Conservation (phyloP, 1,140 invertebrate genomes). For the Bombus haemorrhoidalis region DNA sequence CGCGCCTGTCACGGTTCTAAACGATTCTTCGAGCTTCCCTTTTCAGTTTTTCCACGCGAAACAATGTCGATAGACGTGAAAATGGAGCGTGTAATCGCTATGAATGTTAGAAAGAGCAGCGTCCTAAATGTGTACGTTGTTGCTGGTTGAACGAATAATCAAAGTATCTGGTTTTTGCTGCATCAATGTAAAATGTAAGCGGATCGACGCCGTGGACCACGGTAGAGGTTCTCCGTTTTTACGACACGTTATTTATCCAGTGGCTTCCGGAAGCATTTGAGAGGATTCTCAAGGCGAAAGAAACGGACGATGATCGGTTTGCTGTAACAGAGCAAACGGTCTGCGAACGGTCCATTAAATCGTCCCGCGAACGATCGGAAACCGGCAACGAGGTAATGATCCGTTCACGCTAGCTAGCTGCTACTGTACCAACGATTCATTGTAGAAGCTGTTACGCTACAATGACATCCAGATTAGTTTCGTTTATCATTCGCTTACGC, state of each 20-base stretch:
- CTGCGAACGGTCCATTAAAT: slow-evolving; percentile 60
- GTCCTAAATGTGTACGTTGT: background rate
- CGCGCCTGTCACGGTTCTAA: background rate
- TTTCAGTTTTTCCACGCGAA: background rate
- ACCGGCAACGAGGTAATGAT: slow-evolving; percentile 58
- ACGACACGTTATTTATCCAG: slow-evolving; percentile 45
- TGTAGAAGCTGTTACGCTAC: slow-evolving; percentile 35
- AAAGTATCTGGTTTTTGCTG: slow-evolving; percentile 6
- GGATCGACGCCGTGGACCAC: background rate
- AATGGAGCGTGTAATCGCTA: slow-evolving; percentile 21
- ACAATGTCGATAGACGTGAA: background rate
- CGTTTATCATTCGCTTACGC: background rate
- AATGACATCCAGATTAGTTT: background rate
- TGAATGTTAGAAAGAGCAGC: background rate
- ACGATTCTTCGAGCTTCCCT: background rate
- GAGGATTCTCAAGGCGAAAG: slow-evolving; percentile 39
- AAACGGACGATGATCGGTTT: slow-evolving; percentile 34
- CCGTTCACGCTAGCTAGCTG: slow-evolving; percentile 47
- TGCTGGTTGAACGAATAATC: background rate
- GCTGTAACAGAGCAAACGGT: slow-evolving; percentile 45
- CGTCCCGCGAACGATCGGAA: slow-evolving; percentile 49
- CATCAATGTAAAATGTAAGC: background rate
- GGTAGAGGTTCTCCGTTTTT: slow-evolving; percentile 25
- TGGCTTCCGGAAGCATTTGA: slow-evolving; percentile 38
- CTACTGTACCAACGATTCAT: slow-evolving; percentile 49